These are phyloP conservation scores for Cotesia glomerata DNA, from an alignment of 1,140 invertebrate genomes.

Conservation along the genomic window DNA sequence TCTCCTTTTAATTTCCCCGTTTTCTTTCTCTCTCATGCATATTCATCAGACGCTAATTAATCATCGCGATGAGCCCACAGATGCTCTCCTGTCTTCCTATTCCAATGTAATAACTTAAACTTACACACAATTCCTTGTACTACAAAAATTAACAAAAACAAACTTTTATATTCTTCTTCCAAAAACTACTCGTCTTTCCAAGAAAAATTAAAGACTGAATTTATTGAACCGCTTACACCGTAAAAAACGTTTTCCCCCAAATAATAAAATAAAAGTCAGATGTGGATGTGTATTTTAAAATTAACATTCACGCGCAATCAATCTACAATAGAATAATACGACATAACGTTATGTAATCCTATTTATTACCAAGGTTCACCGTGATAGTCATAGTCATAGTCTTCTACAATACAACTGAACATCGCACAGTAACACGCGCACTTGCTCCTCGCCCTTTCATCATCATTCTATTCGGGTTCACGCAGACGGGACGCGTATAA, in stretches of 20 bases:
- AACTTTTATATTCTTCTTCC: no score
- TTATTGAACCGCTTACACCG: no score
- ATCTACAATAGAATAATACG: conserved; percentile 56
- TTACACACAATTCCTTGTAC: no score
- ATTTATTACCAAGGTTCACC: no score
- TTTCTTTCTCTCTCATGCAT: conserved; percentile 55
- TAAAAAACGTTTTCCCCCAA: conserved; percentile 26
- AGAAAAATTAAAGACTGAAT: no score
- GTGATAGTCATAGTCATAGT: conserved; percentile 30
- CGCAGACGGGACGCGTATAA: conserved; percentile 54
- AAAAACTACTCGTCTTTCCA: no score
- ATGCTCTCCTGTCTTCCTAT: conserved; percentile 33
- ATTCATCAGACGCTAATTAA: conserved; percentile 63
- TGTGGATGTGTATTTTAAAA: conserved; percentile 16
- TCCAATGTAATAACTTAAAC: no score
- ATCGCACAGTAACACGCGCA: conserved; percentile 34
- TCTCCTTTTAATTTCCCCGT: conserved; percentile 9
- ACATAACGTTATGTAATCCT: conserved; percentile 39
- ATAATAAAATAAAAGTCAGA: conserved; percentile 28
- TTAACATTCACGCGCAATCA: conserved; percentile 39
- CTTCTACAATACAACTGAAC: no score
- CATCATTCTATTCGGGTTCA: conserved; percentile 31
- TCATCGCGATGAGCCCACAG: conserved; percentile 47
- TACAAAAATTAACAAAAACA: no score
- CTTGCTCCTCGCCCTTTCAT: conserved; percentile 38